Evolutionary conservation across 37 sponge, comb jelly and placozoan genomes (phyloP).

Genomic region (Aphrocallistes beatrix): DNA sequence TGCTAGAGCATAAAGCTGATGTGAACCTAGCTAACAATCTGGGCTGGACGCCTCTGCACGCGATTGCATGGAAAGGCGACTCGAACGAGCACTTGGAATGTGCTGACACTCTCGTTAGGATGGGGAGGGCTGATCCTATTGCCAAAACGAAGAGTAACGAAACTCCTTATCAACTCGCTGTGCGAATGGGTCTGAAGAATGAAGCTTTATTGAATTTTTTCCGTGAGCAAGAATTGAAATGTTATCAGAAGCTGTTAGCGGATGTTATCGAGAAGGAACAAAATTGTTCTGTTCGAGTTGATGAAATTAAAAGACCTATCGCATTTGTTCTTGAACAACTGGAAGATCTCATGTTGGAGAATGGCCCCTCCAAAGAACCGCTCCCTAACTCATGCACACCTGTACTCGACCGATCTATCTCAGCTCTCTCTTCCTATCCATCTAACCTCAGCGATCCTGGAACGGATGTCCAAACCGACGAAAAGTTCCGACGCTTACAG

Average conservation of each 20-base stretch:
- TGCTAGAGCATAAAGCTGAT: background rate
- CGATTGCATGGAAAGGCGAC: conserved; percentile 1
- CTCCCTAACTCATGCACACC: background rate
- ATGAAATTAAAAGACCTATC: background rate
- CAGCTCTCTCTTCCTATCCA: background rate
- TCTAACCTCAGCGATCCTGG: too few relatives aligned
- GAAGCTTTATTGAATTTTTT: background rate
- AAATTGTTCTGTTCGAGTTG: background rate
- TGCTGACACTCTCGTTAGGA: background rate
- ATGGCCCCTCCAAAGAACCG: background rate
- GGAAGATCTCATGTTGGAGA: background rate
- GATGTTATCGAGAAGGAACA: background rate
- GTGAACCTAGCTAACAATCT: background rate
- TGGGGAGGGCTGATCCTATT: background rate
- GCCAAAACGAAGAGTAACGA: conserved; percentile 9
- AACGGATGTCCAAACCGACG: too few relatives aligned
- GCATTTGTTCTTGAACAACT: background rate
- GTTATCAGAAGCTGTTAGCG: background rate
- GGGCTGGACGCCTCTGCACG: background rate
- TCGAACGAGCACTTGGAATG: background rate
- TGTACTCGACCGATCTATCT: background rate
- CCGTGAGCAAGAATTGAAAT: background rate
- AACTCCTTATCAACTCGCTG: background rate
- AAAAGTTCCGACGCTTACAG: background rate
- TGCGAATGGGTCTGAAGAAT: conserved; percentile 4